Evolutionary conservation across 1,140 invertebrate genomes (phyloP), one percentile per base, ranked within the genome.

Genomic region (Ctenoplectra terminalis): DNA sequence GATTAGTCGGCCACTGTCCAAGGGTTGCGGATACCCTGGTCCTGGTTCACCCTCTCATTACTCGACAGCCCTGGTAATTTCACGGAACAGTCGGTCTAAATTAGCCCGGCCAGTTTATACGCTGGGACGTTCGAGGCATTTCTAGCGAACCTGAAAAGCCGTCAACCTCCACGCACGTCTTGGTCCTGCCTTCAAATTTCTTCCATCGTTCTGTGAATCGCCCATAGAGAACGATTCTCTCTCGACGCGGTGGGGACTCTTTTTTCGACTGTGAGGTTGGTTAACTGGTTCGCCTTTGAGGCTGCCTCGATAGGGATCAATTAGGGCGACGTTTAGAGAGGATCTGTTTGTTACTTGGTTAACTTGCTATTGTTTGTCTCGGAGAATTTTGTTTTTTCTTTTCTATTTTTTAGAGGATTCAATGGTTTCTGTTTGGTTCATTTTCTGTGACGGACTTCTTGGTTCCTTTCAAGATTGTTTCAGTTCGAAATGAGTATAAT

Each of bases 31-130:
- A 90, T 85, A 82, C 81, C 89, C 89, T 87, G 46, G 26, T 82
- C 71, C 85, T 74, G 86, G 86, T 89, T 90, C 90, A 91, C 89
- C 90, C 91, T 89, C 90, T 93, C 92, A 93, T 93, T 93, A 93
- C 88, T 29, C 66, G 31, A 58, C 74, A 82, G 87, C 75, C 87
- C 89, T 79, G 73, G 89, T 90, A 91, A 93, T 93, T 93, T 93
- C 82, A 90, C 89, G 88, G 90, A 90, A 92, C 90, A 92, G 91
- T 92, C 91, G 88, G 75, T 90, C 90, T 87, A 90, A 93, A 92
- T 92, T 88, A 89, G 88, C 78, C 75, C 81, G 80, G 83, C 81
- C 88, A 79, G 81, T 90, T 89, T 88, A 82, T 88, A 88, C 82
- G 82, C 54, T 34, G 77, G 43, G 69, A 87, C 83, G 83, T 82